Evolutionary conservation across 2,888 invertebrate species (phyloP).

Genomic region (Andricus curvator): DNA sequence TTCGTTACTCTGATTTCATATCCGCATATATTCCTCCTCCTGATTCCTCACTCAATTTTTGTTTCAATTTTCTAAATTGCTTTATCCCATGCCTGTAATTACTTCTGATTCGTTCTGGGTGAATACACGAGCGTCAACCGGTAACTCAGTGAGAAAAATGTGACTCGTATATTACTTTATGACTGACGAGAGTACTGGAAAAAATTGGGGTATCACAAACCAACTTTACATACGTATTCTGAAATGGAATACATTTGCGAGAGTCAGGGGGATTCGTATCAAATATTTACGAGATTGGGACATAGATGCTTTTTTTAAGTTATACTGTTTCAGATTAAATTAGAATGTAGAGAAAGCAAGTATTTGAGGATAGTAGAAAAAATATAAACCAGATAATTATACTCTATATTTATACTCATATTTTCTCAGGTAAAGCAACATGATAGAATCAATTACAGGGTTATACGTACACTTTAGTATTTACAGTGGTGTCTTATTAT

Average conservation of each 20-base stretch:
- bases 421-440: too few relatives aligned
- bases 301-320: neutral
- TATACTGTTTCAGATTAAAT: neutral
- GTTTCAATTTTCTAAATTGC: conserved; percentile 53
- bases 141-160: conserved; percentile 25
- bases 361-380: too few relatives aligned
- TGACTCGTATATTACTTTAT: conserved; percentile 37
- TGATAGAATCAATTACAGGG: too few relatives aligned
- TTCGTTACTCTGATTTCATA: conserved; percentile 39
- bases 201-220: conserved; percentile 1
- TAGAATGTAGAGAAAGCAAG: neutral
- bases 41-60: conserved; percentile 39
- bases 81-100: conserved; percentile 46
- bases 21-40: conserved; percentile 25
- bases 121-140: neutral
- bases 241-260: conserved; percentile 28
- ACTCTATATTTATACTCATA: too few relatives aligned
- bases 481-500: too few relatives aligned
- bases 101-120: conserved; percentile 23
- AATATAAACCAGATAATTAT: too few relatives aligned
- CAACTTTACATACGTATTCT: conserved; percentile 21
- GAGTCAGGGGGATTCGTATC: neutral
- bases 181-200: conserved; percentile 16
- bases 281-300: conserved; percentile 32
- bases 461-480: too few relatives aligned